Conservation (phyloP, 2,113 vertebrate genomes). For the Eurystomus gularis region DNA sequence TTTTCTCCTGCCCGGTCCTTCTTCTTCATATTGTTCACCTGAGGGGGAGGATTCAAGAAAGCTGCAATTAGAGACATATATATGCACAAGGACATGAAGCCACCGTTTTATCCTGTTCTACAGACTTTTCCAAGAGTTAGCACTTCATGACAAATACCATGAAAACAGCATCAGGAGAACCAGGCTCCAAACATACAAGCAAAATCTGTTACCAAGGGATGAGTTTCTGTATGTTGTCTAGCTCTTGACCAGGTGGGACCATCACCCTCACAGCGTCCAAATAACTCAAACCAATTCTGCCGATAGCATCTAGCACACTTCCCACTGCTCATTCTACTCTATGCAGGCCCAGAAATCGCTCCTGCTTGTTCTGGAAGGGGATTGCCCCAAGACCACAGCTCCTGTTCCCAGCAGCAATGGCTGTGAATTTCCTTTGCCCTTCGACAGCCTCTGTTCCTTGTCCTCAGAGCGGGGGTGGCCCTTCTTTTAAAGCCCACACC, state of each 20-base stretch:
- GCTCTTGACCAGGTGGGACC: neutral
- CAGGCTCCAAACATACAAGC: neutral
- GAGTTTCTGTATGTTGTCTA: neutral
- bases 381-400: neutral
- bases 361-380: neutral
- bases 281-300: neutral
- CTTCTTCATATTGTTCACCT: constrained; percentile 76
- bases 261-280: neutral
- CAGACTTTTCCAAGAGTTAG: neutral
- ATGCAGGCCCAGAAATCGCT: neutral
- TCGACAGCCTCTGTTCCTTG: neutral
- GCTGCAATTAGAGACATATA: neutral
- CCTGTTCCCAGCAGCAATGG: neutral
- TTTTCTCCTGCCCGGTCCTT: constrained; percentile 72
- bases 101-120: neutral
- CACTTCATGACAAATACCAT: neutral
- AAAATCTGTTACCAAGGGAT: neutral
- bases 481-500: neutral
- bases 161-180: neutral
- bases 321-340: neutral
- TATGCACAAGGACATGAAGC: neutral
- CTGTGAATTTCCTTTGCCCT: neutral
- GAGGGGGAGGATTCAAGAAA: constrained; percentile 8
- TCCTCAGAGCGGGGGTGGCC: neutral
- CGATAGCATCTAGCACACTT: neutral